Conservation (phyloP, 2,797 vertebrate species). For the Melanotaenia trifasciata region DNA sequence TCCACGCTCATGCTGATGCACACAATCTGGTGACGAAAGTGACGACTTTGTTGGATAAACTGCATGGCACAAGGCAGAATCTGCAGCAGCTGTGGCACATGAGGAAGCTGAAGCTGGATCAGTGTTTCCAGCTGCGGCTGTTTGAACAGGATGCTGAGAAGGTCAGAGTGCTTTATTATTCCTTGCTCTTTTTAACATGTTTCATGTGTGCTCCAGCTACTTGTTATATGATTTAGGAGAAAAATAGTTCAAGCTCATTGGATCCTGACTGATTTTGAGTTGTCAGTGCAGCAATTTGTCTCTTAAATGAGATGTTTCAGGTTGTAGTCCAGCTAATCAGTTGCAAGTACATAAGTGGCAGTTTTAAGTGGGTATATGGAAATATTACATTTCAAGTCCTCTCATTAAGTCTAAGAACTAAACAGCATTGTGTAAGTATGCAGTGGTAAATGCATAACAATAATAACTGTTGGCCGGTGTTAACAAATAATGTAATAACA, state of each 20-base stretch:
- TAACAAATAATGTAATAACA: background rate
- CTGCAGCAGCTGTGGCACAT: conserved; percentile 98
- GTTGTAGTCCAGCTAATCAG: background rate
- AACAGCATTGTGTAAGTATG: background rate
- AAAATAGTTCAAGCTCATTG: background rate
- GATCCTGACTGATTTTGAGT: background rate
- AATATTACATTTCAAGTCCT: background rate
- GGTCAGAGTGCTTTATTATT: conserved; percentile 75
- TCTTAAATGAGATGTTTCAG: no score
- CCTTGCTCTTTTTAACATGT: background rate
- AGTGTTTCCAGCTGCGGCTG: conserved; percentile 96
- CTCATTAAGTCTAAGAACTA: background rate
- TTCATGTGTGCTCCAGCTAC: background rate
- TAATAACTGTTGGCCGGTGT: background rate
- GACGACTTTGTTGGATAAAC: conserved; percentile 92
- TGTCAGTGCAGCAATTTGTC: no score
- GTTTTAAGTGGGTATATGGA: background rate
- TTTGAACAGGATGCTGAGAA: conserved; percentile 98
- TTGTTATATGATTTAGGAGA: background rate
- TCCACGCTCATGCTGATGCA: conserved; percentile 85
- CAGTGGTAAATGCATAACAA: background rate
- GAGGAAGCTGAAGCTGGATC: conserved; percentile 91
- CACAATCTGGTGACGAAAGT: conserved; percentile 94
- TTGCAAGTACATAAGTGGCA: background rate
- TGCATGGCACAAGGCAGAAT: conserved; percentile 93